phyloP scores from a whole-genome alignment of 1,140 invertebrate species.

The Anastrepha ludens region DNA sequence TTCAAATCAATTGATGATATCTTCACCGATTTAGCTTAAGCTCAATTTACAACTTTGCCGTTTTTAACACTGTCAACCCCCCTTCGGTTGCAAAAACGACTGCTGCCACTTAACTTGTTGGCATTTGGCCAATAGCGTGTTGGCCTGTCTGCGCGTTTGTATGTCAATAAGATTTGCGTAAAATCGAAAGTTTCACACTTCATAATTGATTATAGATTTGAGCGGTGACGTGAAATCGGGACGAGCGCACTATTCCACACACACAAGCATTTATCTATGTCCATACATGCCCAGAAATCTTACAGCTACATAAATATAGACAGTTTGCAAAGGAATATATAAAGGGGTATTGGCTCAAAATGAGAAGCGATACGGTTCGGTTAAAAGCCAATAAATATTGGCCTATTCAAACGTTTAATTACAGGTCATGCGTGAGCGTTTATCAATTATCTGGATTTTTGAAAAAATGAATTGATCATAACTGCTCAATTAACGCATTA shows the following conservation, averaged over 20 bases:
- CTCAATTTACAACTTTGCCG: conserved; percentile 43
- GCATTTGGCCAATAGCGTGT: neutral
- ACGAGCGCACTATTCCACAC: too few species aligned
- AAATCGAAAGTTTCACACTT: conserved; percentile 51
- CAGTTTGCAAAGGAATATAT: too few species aligned
- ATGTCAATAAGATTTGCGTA: conserved; percentile 36
- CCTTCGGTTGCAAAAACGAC: neutral
- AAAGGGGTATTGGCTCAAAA: too few species aligned
- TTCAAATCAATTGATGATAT: conserved; percentile 47
- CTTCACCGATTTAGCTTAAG: conserved; percentile 27
- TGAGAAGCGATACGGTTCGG: neutral
- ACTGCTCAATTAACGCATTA: conserved; percentile 29
- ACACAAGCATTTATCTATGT: too few species aligned
- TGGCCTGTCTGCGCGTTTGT: neutral
- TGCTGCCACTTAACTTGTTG: neutral
- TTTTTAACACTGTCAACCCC: neutral
- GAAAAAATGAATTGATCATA: neutral
- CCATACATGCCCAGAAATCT: too few species aligned
- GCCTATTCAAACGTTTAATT: conserved; percentile 4
- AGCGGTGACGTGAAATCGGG: conserved; percentile 7
- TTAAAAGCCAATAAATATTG: neutral
- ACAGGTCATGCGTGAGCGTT: neutral
- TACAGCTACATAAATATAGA: too few species aligned
- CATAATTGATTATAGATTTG: conserved; percentile 43
- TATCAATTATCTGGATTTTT: conserved; percentile 34